A percentile compares a stretch with the other conserved stretches of the same genome.
phyloP scores from a whole-genome alignment of 1,140 invertebrate species.

The Anastrepha ludens region DNA sequence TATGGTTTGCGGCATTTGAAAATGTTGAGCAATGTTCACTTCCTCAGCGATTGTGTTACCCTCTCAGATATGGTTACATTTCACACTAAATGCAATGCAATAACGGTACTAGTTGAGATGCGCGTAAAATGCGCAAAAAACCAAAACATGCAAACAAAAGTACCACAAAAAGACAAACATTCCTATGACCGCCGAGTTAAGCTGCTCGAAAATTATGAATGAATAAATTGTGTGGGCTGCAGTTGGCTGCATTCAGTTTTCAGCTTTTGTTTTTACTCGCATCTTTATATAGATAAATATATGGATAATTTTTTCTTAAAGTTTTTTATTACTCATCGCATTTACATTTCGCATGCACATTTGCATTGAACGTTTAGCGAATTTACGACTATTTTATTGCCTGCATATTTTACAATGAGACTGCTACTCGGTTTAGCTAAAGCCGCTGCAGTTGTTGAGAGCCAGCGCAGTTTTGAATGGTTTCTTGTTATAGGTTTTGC shows the following conservation, averaged over 20 bases:
- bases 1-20: background rate
- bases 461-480: background rate
- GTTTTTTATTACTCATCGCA: conserved; percentile 1
- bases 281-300: background rate
- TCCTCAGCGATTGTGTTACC: background rate
- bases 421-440: background rate
- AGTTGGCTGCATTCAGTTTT: background rate
- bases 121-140: background rate
- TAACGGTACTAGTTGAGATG: background rate
- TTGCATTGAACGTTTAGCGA: background rate
- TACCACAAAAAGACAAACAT: background rate
- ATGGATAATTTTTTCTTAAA: background rate
- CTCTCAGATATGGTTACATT: background rate
- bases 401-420: conserved; percentile 25
- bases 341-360: conserved; percentile 8
- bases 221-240: background rate
- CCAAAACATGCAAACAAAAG: no score
- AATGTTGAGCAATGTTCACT: background rate
- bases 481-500: background rate
- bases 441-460: background rate
- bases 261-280: background rate
- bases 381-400: conserved; percentile 30
- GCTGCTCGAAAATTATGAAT: background rate
- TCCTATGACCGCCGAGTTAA: background rate
- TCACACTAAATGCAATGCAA: background rate